phyloP scores from a whole-genome alignment of 2,888 invertebrate species.

The Acrocyrtus sp. region DNA sequence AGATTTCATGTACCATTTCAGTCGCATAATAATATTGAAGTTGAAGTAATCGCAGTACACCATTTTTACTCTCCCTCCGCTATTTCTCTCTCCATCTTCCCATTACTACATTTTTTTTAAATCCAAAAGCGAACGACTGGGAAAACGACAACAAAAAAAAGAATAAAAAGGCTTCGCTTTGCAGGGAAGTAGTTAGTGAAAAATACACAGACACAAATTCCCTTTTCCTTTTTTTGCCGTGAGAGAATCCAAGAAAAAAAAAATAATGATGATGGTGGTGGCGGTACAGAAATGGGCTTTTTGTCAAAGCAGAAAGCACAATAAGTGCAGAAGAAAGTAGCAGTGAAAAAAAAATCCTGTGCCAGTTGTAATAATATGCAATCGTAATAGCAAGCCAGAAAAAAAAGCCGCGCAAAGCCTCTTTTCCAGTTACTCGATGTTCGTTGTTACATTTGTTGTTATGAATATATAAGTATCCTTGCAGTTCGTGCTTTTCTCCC shows the following conservation, averaged over 20 bases:
- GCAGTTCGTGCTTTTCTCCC: too few relatives aligned
- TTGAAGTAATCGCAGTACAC: too few relatives aligned
- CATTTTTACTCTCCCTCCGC: conserved; percentile 10
- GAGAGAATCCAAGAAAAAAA: conserved; percentile 24
- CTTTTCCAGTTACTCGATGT: too few relatives aligned
- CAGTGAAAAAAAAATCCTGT: too few relatives aligned
- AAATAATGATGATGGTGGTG: too few relatives aligned
- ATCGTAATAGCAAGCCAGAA: conserved; percentile 47
- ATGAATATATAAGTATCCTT: background rate
- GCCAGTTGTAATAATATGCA: conserved; percentile 39
- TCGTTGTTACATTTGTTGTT: too few relatives aligned
- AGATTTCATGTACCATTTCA: conserved; percentile 49
- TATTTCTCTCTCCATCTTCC: background rate
- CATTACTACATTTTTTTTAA: conserved; percentile 7
- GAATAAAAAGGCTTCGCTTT: background rate
- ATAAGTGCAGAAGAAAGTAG: too few relatives aligned
- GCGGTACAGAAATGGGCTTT: conserved; percentile 16
- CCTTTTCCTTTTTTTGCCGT: conserved; percentile 7
- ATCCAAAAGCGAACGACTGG: conserved; percentile 14
- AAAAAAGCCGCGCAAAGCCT: conserved; percentile 28
- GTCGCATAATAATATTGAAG: conserved; percentile 34
- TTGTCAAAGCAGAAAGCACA: background rate
- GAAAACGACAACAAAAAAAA: background rate
- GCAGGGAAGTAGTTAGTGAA: conserved; percentile 23
- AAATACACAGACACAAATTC: conserved; percentile 8